Evolutionary conservation across 2,888 invertebrate species (phyloP), one percentile per base, ranked within the genome.

Genomic region (Polyommatus icarus): DNA sequence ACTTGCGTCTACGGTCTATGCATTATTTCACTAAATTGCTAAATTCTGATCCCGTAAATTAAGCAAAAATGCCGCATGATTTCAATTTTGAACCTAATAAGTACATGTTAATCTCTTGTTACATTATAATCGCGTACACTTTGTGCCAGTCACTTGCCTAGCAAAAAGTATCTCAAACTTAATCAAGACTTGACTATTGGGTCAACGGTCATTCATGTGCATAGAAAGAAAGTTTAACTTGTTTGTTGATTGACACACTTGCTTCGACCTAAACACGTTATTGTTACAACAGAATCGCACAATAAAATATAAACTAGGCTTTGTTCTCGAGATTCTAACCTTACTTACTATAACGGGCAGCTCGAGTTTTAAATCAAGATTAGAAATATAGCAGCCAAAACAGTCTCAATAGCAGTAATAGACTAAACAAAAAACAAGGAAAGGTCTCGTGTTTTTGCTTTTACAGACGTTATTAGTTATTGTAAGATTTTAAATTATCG

Each of bases 221-320:
- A 67, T 29, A 29, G 67, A 67, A 61, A 67, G 67, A 67, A 67
- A 67, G 67, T 67, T 67, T 67, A 15, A 67, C 67, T 29, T 67
- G 32, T 67, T 32, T 67, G 29, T 67, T 67, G 67, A 67, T 67
- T 67, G 67, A 67, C 67, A 67, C 67, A 67, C 67, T 67, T 29
- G 29, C 15, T 67, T 24, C 24, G 67, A 67, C 29, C 61, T 3
- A 29, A 10, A 5, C 12, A 67, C 5, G 20, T 67, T 29, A 67
- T 67, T 67, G 67, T 67, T 67, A 29, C 29, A 29, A 67, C 67
- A 29, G 29, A 67, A 61, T 67, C 12, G 12, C 67, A 29, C 29
- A 67, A 32, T 32, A 67, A 67, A 29, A 67, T 67, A 67, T 29
- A 32, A 61, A 61, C 24, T 20, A 61, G 10, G 61, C 61, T 24